phyloP scores from a whole-genome alignment of 2,888 invertebrate genomes.

The Pycnomerus fuliginosus region DNA sequence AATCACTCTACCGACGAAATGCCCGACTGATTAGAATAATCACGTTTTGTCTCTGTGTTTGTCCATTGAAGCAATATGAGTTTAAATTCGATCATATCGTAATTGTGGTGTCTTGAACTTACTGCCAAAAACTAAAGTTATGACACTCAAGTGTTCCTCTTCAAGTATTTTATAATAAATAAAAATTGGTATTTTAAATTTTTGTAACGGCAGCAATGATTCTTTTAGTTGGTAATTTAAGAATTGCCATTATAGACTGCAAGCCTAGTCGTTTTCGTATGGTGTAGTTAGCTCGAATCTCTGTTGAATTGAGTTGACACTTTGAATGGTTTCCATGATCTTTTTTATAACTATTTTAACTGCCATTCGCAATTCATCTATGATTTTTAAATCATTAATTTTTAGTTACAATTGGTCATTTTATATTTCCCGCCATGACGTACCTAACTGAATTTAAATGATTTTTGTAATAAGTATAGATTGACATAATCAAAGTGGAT shows the following conservation, averaged over 20 bases:
- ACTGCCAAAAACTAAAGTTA: conserved; percentile 36
- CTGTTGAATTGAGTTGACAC: too few relatives aligned
- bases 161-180: neutral
- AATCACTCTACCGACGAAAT: neutral
- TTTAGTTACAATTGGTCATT: conserved; percentile 5
- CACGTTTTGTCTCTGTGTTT: conserved; percentile 16
- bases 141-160: conserved; percentile 24
- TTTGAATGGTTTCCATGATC: conserved; percentile 1
- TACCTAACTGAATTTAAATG: too few relatives aligned
- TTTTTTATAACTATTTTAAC: conserved; percentile 9
- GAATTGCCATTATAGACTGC: conserved; percentile 32
- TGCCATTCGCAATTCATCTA: conserved; percentile 19
- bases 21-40: conserved; percentile 19
- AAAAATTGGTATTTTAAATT: conserved; percentile 8
- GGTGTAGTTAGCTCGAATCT: too few relatives aligned
- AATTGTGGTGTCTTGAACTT: conserved; percentile 38
- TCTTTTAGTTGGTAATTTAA: conserved; percentile 37
- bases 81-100: conserved; percentile 35
- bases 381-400: conserved; percentile 19
- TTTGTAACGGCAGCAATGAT: conserved; percentile 34
- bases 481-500: conserved; percentile 20
- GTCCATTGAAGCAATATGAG: conserved; percentile 24
- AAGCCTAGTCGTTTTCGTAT: conserved; percentile 33
- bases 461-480: conserved; percentile 22
- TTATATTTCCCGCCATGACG: too few relatives aligned